Evolutionary conservation across 2,797 vertebrate species (phyloP), one percentile per base, ranked within the genome.

Genomic region (Phoeniculus purpureus): DNA sequence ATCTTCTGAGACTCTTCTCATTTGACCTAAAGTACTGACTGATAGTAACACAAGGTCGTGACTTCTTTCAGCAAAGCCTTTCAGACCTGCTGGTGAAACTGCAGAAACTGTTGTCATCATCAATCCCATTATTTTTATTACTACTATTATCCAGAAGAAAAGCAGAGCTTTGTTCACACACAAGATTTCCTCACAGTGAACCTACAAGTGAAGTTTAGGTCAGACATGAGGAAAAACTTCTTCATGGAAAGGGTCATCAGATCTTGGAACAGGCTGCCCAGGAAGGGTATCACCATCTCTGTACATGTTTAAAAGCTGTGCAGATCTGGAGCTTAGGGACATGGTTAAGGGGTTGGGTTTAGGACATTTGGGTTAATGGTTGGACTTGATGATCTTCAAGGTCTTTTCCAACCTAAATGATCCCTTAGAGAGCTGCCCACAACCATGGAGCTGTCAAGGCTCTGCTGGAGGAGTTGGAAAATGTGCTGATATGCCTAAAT

Each of bases 131-230:
- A 43, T 43, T 43, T 43, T 43, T 43, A 43, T 43, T 43, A 70
- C 60, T 85, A 77, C 72, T 65, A 26, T 52, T 40, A 59, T 54
- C 77, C 83, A 75, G 72, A 82, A 81, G 81, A 78, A 81, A 92
- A 90, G 59, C 26, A 71, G 45, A 64, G 52, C 81, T 95, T 93
- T 95, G 86, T 79, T 87, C 62, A 5, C 54, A 56, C 60, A 61
- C 86, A 76, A 84, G 79, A 93, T 87, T 92, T 93, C 92, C 93
- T 92, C 67, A 50, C 61, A 76, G 40, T 25, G 56, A 60, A 60
- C 58, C 81, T 56, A 43, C 43, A 16, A 10, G 16, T 43, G 43
- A 43, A 43, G 43, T 43, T 43, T 43, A 43, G 43, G 43, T 43
- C 43, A 43, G 43, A 43, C 43, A 43, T 43, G 43, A 43, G 43